phyloP scores from a whole-genome alignment of 1,140 invertebrate species.

The Drosophila orena region DNA sequence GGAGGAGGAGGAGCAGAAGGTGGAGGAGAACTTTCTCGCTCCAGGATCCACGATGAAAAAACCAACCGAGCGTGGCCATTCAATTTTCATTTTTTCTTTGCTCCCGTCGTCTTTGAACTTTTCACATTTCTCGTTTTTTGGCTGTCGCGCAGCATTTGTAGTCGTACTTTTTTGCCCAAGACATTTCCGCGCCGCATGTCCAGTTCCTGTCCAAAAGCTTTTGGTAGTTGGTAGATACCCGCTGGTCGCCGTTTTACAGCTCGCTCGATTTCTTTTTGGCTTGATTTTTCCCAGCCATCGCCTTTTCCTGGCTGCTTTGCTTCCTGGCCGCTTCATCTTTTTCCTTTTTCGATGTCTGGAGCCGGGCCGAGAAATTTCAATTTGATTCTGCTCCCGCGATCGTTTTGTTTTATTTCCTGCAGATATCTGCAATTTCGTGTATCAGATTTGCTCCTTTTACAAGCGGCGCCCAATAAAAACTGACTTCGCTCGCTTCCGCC shows the following conservation, averaged over 20 bases:
- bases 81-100: constrained; percentile 77
- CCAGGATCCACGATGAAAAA: constrained; percentile 30
- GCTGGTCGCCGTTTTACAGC: constrained; percentile 43
- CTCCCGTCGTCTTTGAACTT: constrained; percentile 72
- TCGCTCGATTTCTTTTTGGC: constrained; percentile 62
- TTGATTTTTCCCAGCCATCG: constrained; percentile 31
- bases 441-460: constrained; percentile 55
- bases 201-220: constrained; percentile 61
- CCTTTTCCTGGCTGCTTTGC: constrained; percentile 19
- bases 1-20: too few relatives aligned
- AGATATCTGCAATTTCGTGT: constrained; percentile 58
- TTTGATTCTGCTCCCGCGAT: constrained; percentile 53
- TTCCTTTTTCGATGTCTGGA: constrained; percentile 3
- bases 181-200: constrained; percentile 80
- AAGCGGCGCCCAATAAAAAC: constrained; percentile 51
- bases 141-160: constrained; percentile 75
- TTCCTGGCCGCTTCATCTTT: constrained; percentile 8
- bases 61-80: constrained; percentile 65
- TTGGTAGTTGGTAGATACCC: constrained; percentile 24
- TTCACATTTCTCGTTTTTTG: constrained; percentile 73
- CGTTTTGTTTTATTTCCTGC: constrained; percentile 63
- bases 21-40: background rate
- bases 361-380: constrained; percentile 46
- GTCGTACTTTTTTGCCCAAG: constrained; percentile 72
- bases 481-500: constrained; percentile 46